Evolutionary conservation across 2,888 invertebrate genomes (phyloP).

Genomic region (Yponomeuta plumbellus): DNA sequence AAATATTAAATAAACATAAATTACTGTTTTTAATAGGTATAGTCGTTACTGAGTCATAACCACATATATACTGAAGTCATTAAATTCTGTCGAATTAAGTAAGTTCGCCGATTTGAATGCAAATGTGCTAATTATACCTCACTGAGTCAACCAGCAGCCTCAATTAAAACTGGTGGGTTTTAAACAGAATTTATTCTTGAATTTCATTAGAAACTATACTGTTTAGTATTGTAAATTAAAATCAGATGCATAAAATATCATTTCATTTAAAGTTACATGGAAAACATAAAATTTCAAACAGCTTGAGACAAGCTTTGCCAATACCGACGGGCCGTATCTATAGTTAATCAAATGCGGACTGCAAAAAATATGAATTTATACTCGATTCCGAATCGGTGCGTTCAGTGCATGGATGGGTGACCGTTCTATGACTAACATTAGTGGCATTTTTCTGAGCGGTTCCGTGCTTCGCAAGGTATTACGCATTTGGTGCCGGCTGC

Average conservation of each 20-base stretch:
- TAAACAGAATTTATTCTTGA: background rate
- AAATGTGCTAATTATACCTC: background rate
- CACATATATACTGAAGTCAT: background rate
- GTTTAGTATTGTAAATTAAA: conserved; percentile 11
- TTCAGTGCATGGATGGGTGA: no score
- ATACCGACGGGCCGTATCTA: conserved; percentile 15
- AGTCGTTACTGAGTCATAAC: background rate
- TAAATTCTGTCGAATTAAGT: background rate
- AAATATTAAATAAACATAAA: conserved; percentile 3
- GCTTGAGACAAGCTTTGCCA: conserved; percentile 19
- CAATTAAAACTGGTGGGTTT: background rate
- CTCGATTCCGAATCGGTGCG: no score
- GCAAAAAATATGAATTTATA: background rate
- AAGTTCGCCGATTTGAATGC: background rate
- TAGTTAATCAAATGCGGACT: background rate
- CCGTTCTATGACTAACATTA: no score
- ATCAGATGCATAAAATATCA: conserved; percentile 14
- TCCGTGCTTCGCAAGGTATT: no score
- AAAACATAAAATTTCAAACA: conserved; percentile 18
- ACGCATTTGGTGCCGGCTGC: no score
- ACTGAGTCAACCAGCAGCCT: background rate
- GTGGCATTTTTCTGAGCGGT: no score
- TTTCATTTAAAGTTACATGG: conserved; percentile 15
- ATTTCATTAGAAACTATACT: conserved; percentile 11
- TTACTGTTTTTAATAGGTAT: background rate